Conservation (phyloP, 2,113 vertebrate species). For the Eira barbara region DNA sequence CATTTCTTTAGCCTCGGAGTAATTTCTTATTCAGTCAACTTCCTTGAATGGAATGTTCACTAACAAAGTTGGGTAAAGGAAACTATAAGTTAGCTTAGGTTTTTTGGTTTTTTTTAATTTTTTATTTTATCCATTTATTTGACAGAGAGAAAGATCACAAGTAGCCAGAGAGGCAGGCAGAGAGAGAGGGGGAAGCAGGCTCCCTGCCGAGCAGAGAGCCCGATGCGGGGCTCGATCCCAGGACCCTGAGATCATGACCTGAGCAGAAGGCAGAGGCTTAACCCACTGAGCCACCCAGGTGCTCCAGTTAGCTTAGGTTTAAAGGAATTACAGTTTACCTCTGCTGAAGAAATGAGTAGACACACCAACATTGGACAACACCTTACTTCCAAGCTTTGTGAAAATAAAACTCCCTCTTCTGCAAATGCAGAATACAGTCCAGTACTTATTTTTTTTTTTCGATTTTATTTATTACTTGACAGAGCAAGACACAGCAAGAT, state of each 20-base stretch:
- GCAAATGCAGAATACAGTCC: neutral
- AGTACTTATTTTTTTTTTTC: neutral
- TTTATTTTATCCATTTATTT: too few relatives aligned
- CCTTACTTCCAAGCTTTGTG: neutral
- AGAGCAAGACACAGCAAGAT: too few relatives aligned
- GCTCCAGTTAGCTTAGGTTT: neutral
- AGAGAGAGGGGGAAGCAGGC: too few relatives aligned
- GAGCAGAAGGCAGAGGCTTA: too few relatives aligned
- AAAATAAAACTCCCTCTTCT: neutral
- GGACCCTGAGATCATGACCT: too few relatives aligned
- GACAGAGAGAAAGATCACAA: too few relatives aligned
- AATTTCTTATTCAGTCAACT: conserved; percentile 19
- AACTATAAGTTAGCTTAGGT: neutral
- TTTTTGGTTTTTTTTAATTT: neutral
- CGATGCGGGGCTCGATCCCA: too few relatives aligned
- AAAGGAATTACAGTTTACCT: neutral
- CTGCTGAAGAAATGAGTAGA: neutral
- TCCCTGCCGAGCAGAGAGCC: too few relatives aligned
- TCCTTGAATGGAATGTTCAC: neutral
- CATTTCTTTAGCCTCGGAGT: neutral
- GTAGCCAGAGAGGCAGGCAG: too few relatives aligned
- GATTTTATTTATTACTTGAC: too few relatives aligned
- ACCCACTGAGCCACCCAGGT: too few relatives aligned
- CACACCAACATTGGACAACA: neutral
- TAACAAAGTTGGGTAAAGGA: neutral